Evolutionary conservation across 2,888 invertebrate genomes (phyloP), one percentile per base, ranked within the genome.

Genomic region (Spicauda simplicius): DNA sequence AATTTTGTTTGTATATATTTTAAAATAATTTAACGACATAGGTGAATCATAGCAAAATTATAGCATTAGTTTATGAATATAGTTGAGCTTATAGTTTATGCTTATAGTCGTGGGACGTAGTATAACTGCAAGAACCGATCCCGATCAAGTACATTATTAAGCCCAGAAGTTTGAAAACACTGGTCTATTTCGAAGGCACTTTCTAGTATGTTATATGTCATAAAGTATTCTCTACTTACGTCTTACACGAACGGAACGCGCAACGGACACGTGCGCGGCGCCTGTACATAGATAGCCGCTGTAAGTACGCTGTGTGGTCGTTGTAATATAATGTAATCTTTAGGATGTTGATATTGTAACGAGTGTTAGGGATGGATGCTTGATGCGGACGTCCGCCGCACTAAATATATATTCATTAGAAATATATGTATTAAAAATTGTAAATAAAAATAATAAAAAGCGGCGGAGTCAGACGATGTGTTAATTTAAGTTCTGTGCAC

Each of bases 231-330:
- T 25, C 25, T 25, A 25, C 25, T 25, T 25, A 25, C 25, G 25
- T 25, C 25, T 2, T 25, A 5, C 5, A 5, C 25, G 25, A 25
- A 25, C 3, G 25, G 25, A 25, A 25, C 25, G 30, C 12, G n/a
- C 16, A 55, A 45, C 63, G 20, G 64, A 45, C 60, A 64, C 64
- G 64, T 45, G 19, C 50, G 59, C 59, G 50, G 50, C 64, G 56
- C 50, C 37, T 72, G 71, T 72, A 72, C 68, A 72, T 73, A 72
- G 53, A 72, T 73, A 72, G 53, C 58, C 53, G 64, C 53, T 67
- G 66, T 67, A 64, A 64, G 67, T 69, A 68, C 60, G 64, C 68
- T 59, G 54, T 41, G 70, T 71, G 65, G 61, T 62, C 55, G 63
- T 56, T 71, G 70, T 72, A 69, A 63, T 58, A 70, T 71, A 72